Evolutionary conservation across 2,888 invertebrate genomes (phyloP).

Genomic region (Alloscopus bannaensis): DNA sequence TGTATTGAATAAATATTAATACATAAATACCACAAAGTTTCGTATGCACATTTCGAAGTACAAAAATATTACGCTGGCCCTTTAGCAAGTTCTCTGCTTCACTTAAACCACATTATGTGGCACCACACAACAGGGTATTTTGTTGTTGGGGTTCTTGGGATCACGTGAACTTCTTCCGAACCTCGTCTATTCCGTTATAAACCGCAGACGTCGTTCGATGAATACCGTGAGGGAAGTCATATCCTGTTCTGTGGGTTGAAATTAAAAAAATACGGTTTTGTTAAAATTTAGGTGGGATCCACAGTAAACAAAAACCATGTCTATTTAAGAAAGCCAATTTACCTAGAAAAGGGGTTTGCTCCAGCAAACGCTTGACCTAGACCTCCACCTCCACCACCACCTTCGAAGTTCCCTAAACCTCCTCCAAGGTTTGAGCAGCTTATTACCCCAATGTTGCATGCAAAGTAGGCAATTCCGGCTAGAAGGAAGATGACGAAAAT

Average conservation of each 20-base stretch:
- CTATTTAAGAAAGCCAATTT: background rate
- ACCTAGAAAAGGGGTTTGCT: slow-evolving; percentile 39
- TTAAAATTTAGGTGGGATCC: background rate
- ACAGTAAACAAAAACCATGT: too few species aligned
- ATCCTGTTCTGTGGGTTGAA: slow-evolving; percentile 45
- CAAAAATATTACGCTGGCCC: too few species aligned
- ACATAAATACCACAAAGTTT: background rate
- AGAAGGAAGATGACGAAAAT: slow-evolving; percentile 53
- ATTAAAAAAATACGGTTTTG: background rate
- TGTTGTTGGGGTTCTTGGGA: too few species aligned
- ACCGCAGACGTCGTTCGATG: slow-evolving; percentile 47
- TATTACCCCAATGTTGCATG: slow-evolving; percentile 62
- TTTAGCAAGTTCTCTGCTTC: too few species aligned
- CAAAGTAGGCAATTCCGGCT: slow-evolving; percentile 64
- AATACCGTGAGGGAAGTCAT: slow-evolving; percentile 28
- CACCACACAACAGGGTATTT: too few species aligned
- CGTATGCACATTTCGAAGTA: background rate
- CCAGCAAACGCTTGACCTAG: background rate
- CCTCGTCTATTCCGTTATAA: slow-evolving; percentile 62
- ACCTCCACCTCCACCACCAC: slow-evolving; percentile 29
- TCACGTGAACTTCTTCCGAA: slow-evolving; percentile 52
- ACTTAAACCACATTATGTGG: too few species aligned
- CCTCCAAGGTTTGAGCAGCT: slow-evolving; percentile 49
- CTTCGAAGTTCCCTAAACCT: slow-evolving; percentile 25
- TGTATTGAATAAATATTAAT: background rate